Base-by-base conservation (phyloP, 2,888 invertebrate species). In the Penaeus monodon region DNA sequence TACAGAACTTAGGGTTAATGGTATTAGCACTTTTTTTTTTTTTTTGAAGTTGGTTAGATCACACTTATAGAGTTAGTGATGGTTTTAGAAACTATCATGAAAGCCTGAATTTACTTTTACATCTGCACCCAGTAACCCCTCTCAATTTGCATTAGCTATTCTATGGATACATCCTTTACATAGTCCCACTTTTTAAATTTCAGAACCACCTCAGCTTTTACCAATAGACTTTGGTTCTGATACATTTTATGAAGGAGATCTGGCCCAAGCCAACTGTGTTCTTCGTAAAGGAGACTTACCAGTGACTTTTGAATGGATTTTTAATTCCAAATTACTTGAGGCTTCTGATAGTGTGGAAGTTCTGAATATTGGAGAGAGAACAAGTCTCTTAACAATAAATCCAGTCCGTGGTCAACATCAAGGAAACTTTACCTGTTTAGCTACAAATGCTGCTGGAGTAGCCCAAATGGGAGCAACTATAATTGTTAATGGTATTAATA, bases 201-300 rank as follows among this genome's bases (percentile, higher is more conserved):
- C 90, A 90, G 82, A 93, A 96, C 96, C 95, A 94, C 94, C 95
- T 92, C 96, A 96, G 90, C 95, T 95, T 93, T 94, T 94, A 90
- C 92, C 93, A 89, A 94, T 94, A 83, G 91, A 90, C 84, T 90
- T 90, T 68, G 90, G 91, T 76, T 90, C 91, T 68, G 91, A 91
- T 29, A 90, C 90, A 63, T 89, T 91, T 80, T 82, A 90, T 83
- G 89, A 91, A 66, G 92, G 92, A 10, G 92, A 91, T 81, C 90
- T 91, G 57, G 91, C 91, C 29, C 91, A 92, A 88, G 88, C 92
- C 29, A 91, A 91, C n/a, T 92, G 92, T 88, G 90, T 91, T 29
- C 91, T 92, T n/a, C 90, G 91, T n/a, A 91, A 91, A 85, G 92
- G 92, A 24, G 92, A 92, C 89, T 88, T 90, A 24, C 92, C 92